Evolutionary conservation across 2,113 vertebrate genomes (phyloP), one percentile per base, ranked within the genome.

Genomic region (Maccullochella peelii): DNA sequence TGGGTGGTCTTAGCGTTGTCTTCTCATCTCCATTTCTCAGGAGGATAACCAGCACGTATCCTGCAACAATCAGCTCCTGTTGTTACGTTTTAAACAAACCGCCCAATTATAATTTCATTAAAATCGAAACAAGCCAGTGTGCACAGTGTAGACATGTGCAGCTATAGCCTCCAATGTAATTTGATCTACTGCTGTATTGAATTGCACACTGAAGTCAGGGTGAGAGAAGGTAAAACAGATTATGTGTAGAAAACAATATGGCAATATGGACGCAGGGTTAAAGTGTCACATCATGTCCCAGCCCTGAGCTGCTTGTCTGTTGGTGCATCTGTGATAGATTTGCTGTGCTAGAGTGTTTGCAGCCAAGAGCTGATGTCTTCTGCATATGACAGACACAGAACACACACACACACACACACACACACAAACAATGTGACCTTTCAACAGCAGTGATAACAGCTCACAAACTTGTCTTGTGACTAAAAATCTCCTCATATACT

Each of bases 1-100:
- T 93, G 91, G 94, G 93, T 92, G 94, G 93, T 93, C 95, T 47
- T 4, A 30, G 62, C 67, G 21, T 86, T 79, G 21, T 86, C 80
- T 52, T 84, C 87, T 85, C 71, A 25, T 82, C 86, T 82, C 79
- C 54, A 66, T 88, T 86, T 91, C 84, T 80, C 69, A 80, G 79
- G 74, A 78, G 79, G 63, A 77, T 87, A 94, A 90, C 93, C 92
- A 82, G 65, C 71, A 75, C 7, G 5, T 78, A 66, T 79, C 80
- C 81, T 63, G 69, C n/a, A 73, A 81, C 67, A 47, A 79, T 82
- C 88, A 73, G 79, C 62, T 77, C 52, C 63, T 33, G 74, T 69
- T 91, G 77, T 82, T 77, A 49, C 78, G 78, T 87, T 89, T 87
- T 81, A 70, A 74, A 84, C 65, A 82, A 84, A 86, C 59, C 42